A percentile compares a stretch with the other conserved stretches of the same genome.
These are phyloP conservation scores for Malurus alboscapulatus DNA, from an alignment of 2,113 vertebrate genomes.

Conservation along the genomic window DNA sequence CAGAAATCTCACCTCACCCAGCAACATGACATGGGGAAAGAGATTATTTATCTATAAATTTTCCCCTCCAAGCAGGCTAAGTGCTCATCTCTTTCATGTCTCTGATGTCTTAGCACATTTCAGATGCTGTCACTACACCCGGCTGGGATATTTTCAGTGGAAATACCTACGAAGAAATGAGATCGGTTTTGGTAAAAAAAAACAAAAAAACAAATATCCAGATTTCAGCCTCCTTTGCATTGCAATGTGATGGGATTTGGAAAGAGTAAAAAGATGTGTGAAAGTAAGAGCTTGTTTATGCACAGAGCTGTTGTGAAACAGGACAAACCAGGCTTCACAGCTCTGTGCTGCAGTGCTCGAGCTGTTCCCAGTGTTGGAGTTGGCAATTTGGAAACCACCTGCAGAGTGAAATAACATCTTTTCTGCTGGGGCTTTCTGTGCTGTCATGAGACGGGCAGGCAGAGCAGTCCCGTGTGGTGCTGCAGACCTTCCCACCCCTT, in stretches of 20 bases:
- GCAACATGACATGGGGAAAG: not conserved
- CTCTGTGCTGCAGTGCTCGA: not conserved
- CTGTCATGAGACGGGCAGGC: not conserved
- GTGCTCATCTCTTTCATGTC: not conserved
- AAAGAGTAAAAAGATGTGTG: slow-evolving; percentile 8
- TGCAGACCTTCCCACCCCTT: not conserved
- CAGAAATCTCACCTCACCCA: not conserved
- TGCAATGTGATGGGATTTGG: not conserved
- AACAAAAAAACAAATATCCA: not conserved
- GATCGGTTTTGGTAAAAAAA: slow-evolving; percentile 19
- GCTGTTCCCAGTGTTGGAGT: not conserved
- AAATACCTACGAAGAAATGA: slow-evolving; percentile 20
- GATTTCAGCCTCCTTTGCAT: slow-evolving; percentile 9
- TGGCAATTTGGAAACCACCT: slow-evolving; percentile 39
- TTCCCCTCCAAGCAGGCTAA: not conserved
- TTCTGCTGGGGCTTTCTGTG: not conserved
- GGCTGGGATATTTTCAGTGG: slow-evolving; percentile 8
- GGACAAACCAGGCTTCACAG: slow-evolving; percentile 18
- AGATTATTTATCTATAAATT: not conserved
- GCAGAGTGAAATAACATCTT: not conserved
- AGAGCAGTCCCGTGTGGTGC: not conserved
- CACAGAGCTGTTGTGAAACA: slow-evolving; percentile 23
- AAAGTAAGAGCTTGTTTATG: slow-evolving; percentile 16
- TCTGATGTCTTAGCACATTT: slow-evolving; percentile 40
- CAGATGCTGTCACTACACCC: slow-evolving; percentile 20